Percentiles rank a stretch among this genome's conserved stretches.
Conservation (phyloP, 2,113 vertebrate species). For the Lycocorax pyrrhopterus region DNA sequence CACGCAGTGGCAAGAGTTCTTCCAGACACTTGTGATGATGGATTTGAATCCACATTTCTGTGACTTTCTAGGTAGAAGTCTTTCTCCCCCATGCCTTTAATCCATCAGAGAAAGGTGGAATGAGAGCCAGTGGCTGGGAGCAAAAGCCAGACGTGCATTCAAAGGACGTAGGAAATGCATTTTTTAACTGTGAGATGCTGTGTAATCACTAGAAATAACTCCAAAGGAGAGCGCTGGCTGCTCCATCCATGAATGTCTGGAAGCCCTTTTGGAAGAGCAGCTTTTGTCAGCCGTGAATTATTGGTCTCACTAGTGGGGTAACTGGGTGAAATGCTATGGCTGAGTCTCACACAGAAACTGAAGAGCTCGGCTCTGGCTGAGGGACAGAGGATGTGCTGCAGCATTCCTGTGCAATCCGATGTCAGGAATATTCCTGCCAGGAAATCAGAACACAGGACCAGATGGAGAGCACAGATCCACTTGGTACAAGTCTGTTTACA, state of each 20-base stretch:
- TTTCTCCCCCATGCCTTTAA: neutral
- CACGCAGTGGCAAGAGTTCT: rapidly evolving
- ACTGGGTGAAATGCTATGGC: neutral
- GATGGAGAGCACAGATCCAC: conserved; percentile 1
- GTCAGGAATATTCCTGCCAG: conserved; percentile 22
- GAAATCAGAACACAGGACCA: conserved; percentile 1
- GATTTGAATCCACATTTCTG: neutral
- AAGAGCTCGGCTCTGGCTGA: neutral
- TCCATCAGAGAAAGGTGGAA: neutral
- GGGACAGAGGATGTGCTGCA: neutral
- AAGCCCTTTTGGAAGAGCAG: conserved; percentile 12
- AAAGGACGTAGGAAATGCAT: neutral
- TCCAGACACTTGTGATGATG: neutral
- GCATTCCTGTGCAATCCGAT: neutral
- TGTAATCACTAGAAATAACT: neutral
- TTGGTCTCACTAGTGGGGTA: neutral
- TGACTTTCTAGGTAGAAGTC: neutral
- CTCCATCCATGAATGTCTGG: neutral
- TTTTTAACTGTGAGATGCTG: neutral
- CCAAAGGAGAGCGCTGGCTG: neutral
- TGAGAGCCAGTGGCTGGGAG: neutral
- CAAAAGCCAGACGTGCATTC: neutral
- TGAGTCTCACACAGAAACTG: neutral
- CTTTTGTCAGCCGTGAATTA: neutral
- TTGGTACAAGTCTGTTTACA: neutral